phyloP scores from a whole-genome alignment of 1,140 invertebrate species.

The Solenopsis fugax region DNA sequence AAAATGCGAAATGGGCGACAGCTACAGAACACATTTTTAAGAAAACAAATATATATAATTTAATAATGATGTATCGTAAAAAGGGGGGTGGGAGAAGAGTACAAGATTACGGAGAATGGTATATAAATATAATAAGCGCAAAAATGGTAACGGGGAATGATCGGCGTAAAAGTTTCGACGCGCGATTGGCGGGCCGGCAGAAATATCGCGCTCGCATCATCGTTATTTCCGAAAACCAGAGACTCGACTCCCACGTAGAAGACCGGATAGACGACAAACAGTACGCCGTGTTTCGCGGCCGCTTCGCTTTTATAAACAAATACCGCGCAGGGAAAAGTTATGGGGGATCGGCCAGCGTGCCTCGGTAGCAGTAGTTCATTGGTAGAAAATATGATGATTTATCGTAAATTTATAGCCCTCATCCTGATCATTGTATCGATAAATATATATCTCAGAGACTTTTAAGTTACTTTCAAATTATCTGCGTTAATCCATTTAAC shows the following conservation, averaged over 20 bases:
- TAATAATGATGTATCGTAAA: background rate
- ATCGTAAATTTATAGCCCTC: conserved; percentile 4
- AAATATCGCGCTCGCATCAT: conserved; percentile 73
- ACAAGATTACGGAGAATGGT: background rate
- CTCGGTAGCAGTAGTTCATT: background rate
- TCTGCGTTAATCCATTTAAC: background rate
- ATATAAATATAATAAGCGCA: conserved; percentile 10
- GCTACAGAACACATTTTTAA: background rate
- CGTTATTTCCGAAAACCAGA: conserved; percentile 76
- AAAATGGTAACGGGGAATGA: conserved; percentile 44
- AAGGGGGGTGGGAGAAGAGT: background rate
- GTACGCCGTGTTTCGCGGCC: conserved; percentile 2
- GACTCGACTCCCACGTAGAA: conserved; percentile 57
- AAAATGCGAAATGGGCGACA: background rate
- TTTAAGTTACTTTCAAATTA: background rate
- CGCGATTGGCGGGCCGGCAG: conserved; percentile 63
- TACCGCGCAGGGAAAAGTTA: conserved; percentile 7
- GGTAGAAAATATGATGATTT: background rate
- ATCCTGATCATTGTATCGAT: background rate
- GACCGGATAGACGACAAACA: conserved; percentile 74
- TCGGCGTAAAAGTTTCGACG: conserved; percentile 61
- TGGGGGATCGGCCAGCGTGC: background rate
- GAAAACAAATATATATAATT: conserved; percentile 14
- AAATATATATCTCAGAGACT: background rate
- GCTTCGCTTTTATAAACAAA: conserved; percentile 59